A percentile compares a stretch with the other conserved stretches of the same genome.
These are phyloP conservation scores for Neomonachus schauinslandi DNA, from an alignment of 2,113 vertebrate genomes.

Conservation along the genomic window DNA sequence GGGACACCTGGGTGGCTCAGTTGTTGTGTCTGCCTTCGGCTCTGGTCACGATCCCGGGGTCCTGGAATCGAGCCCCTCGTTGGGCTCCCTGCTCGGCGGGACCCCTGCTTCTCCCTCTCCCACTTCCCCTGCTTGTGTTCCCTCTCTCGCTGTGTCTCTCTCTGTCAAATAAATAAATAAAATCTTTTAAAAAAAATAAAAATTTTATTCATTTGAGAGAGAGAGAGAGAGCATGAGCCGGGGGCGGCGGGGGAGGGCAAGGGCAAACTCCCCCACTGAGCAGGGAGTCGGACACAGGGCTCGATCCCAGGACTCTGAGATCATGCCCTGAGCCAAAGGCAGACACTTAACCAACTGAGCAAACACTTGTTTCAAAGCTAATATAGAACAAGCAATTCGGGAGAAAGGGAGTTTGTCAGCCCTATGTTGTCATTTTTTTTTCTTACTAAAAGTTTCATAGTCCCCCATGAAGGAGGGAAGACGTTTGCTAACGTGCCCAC, in stretches of 20 bases:
- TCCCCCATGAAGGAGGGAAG: background rate
- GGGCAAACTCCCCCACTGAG: too few relatives aligned
- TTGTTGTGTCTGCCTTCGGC: too few relatives aligned
- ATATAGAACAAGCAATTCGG: background rate
- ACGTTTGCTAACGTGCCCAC: background rate
- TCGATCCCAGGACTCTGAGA: background rate
- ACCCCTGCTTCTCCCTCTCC: too few relatives aligned
- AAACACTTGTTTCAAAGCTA: background rate
- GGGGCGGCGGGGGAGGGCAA: background rate
- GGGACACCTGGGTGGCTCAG: too few relatives aligned
- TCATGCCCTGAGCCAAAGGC: background rate
- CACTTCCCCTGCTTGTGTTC: too few relatives aligned
- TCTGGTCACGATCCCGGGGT: too few relatives aligned
- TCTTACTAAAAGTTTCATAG: background rate
- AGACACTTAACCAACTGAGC: rapidly evolving
- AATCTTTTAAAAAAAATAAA: background rate
- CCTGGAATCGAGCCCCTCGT: too few relatives aligned
- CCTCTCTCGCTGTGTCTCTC: too few relatives aligned
- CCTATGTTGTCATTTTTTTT: background rate
- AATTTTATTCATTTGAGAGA: background rate
- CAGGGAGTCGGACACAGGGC: background rate
- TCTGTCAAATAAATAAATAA: too few relatives aligned
- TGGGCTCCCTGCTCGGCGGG: too few relatives aligned
- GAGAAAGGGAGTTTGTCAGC: background rate
- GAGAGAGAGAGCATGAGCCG: background rate